A percentile compares a stretch with the other conserved stretches of the same genome.
These are phyloP conservation scores for Lithophane leautieri DNA, from an alignment of 2,888 invertebrate genomes.

Conservation along the genomic window DNA sequence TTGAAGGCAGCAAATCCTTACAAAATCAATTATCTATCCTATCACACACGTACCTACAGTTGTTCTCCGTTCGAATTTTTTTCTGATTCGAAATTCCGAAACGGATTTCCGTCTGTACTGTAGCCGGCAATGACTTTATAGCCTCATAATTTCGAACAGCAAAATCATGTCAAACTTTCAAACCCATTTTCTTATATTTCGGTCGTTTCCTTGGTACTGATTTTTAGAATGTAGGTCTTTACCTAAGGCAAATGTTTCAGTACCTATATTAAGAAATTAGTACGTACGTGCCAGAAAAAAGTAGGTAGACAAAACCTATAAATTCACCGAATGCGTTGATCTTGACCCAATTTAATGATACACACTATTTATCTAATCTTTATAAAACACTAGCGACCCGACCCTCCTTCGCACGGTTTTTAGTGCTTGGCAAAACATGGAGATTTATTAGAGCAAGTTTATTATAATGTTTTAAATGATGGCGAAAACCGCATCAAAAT, in stretches of 20 bases:
- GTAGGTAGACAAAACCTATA: slow-evolving; percentile 21
- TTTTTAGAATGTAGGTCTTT: slow-evolving; percentile 32
- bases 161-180: slow-evolving; percentile 8
- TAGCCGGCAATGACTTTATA: no score
- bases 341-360: slow-evolving; percentile 42
- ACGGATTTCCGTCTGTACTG: no score
- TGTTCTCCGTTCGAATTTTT: no score
- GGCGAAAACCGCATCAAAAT: neutral
- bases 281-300: slow-evolving; percentile 6
- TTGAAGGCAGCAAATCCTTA: no score
- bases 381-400: neutral
- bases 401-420: neutral
- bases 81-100: no score
- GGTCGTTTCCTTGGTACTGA: slow-evolving; percentile 58
- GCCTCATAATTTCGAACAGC: neutral
- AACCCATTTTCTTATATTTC: slow-evolving; percentile 25
- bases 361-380: neutral
- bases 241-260: slow-evolving; percentile 2
- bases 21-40: no score
- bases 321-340: slow-evolving; percentile 17
- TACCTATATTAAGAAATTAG: slow-evolving; percentile 1
- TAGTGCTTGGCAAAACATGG: neutral
- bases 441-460: neutral
- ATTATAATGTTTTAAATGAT: neutral
- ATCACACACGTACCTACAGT: no score